Evolutionary conservation across 2,888 invertebrate genomes (phyloP).

Genomic region (Orchesella flavescens): DNA sequence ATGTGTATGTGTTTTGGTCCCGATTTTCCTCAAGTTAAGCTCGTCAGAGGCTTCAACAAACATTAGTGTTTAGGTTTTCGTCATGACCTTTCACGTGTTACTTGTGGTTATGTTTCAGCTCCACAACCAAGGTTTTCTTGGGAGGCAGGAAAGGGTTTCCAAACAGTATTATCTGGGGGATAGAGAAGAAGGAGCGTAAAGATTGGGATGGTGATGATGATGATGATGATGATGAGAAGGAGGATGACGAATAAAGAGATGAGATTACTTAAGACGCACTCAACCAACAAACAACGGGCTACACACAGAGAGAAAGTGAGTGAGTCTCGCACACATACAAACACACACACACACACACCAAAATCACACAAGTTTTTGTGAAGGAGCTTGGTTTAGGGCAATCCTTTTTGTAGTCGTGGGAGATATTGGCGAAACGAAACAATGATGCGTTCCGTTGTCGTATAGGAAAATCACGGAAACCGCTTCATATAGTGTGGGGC

Average conservation of each 20-base stretch:
- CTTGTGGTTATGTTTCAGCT: background rate
- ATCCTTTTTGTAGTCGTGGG: background rate
- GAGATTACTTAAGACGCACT: slow-evolving; percentile 40
- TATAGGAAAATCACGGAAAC: slow-evolving; percentile 3
- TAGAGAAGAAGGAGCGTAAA: slow-evolving; percentile 10
- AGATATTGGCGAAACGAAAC: background rate
- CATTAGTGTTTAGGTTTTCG: background rate
- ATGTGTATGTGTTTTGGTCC: background rate
- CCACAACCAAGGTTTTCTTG: background rate
- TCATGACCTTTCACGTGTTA: slow-evolving; percentile 6
- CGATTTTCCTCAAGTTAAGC: background rate
- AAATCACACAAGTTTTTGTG: background rate
- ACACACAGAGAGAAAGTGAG: no score
- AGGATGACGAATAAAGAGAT: slow-evolving; percentile 25
- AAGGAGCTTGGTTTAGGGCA: background rate
- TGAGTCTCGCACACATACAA: background rate
- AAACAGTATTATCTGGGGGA: slow-evolving; percentile 36
- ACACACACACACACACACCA: slow-evolving; percentile 3
- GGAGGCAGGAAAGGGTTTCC: background rate
- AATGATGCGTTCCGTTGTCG: background rate
- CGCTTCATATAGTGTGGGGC: no score
- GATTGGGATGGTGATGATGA: slow-evolving; percentile 15
- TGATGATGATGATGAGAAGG: slow-evolving; percentile 20
- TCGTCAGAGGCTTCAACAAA: background rate
- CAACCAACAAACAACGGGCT: slow-evolving; percentile 36